These are phyloP conservation scores for Nannoperca obscura DNA, from an alignment of 2,797 vertebrate species.

Conservation along the genomic window DNA sequence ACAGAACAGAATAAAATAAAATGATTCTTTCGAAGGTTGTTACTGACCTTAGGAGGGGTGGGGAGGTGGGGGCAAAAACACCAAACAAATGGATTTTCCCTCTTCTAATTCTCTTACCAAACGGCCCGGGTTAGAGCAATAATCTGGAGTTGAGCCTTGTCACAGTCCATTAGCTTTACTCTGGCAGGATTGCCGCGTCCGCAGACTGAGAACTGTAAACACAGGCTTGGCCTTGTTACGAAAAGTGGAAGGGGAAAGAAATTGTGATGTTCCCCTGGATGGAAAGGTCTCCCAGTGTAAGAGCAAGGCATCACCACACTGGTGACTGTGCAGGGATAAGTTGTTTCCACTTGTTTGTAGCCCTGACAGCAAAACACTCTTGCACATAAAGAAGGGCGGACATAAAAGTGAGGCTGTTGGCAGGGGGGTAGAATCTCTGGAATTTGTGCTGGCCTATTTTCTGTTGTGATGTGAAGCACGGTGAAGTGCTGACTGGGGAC, in stretches of 20 bases:
- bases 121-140: slow-evolving; percentile 61
- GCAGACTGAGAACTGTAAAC: slow-evolving; percentile 51
- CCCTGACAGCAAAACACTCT: slow-evolving; percentile 28
- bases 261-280: slow-evolving; percentile 31
- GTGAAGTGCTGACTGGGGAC: slow-evolving; percentile 27
- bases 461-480: slow-evolving; percentile 46
- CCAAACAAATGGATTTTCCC: slow-evolving; percentile 65
- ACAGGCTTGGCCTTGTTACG: slow-evolving; percentile 41
- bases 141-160: slow-evolving; percentile 74
- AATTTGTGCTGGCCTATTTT: slow-evolving; percentile 64
- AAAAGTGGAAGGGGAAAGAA: slow-evolving; percentile 39
- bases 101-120: slow-evolving; percentile 75
- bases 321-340: not conserved
- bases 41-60: slow-evolving; percentile 39
- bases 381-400: slow-evolving; percentile 25
- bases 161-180: slow-evolving; percentile 74
- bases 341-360: slow-evolving; percentile 28
- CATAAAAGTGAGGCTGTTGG: slow-evolving; percentile 24
- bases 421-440: slow-evolving; percentile 33
- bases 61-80: slow-evolving; percentile 24
- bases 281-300: slow-evolving; percentile 25
- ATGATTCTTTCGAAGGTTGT: slow-evolving; percentile 16
- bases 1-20: not conserved
- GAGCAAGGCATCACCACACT: not conserved
- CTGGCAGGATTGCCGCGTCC: slow-evolving; percentile 44